Evolutionary conservation across 2,888 invertebrate genomes (phyloP).

Genomic region (Drosophila birchii): DNA sequence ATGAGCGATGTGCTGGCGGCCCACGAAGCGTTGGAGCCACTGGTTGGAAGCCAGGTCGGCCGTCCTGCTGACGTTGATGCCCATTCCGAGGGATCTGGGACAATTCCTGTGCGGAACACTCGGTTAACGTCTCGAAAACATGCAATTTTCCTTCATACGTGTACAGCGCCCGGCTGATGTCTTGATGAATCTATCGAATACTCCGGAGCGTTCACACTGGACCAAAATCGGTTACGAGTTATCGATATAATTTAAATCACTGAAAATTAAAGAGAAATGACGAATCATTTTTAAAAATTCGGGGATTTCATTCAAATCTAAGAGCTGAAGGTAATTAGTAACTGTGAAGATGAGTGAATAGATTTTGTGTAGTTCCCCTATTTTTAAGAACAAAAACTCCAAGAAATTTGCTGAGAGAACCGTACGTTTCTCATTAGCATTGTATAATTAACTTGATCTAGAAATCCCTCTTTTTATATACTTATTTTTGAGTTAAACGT

Average conservation of each 20-base stretch:
- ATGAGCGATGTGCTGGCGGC: constrained; percentile 88
- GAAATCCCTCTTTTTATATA: no score
- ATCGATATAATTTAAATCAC: background rate
- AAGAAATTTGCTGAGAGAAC: background rate
- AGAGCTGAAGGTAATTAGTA: background rate
- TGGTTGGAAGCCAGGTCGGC: constrained; percentile 93
- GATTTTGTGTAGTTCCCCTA: background rate
- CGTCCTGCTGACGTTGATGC: constrained; percentile 91
- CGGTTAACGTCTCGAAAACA: constrained; percentile 11
- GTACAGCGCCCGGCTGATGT: constrained; percentile 17
- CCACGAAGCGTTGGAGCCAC: constrained; percentile 91
- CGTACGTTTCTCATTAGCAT: background rate
- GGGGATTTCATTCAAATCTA: background rate
- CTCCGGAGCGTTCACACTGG: constrained; percentile 1
- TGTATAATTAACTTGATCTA: background rate
- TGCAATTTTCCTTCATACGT: constrained; percentile 14
- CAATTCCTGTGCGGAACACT: constrained; percentile 10
- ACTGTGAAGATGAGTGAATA: background rate
- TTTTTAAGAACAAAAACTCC: background rate
- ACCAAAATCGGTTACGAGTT: background rate
- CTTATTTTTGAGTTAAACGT: background rate
- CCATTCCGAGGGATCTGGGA: constrained; percentile 86
- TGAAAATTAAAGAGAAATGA: background rate
- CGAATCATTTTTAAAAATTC: background rate
- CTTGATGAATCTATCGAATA: constrained; percentile 2